A percentile compares a stretch with the other conserved stretches of the same genome.
These are phyloP conservation scores for Tylochromis polylepis DNA, from an alignment of 2,113 vertebrate genomes.

Conservation along the genomic window DNA sequence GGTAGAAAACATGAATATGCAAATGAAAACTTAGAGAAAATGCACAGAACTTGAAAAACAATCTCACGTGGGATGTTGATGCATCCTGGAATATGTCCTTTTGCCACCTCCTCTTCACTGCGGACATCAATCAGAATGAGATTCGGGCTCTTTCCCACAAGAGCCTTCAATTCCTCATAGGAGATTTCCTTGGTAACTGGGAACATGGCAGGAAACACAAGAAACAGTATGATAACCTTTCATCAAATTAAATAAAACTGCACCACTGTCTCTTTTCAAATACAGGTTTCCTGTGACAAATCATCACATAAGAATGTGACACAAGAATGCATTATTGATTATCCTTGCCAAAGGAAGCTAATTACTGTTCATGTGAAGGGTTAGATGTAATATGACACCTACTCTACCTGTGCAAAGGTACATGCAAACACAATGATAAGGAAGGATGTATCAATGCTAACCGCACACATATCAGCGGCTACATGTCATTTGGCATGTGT, in stretches of 20 bases:
- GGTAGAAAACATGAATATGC: neutral
- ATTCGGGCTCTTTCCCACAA: constrained; percentile 43
- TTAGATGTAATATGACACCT: neutral
- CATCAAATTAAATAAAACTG: neutral
- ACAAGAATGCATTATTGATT: neutral
- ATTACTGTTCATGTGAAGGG: neutral
- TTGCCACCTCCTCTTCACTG: constrained; percentile 63
- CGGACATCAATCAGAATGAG: constrained; percentile 75
- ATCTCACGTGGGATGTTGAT: constrained; percentile 72
- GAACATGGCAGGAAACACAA: neutral
- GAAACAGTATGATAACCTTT: neutral
- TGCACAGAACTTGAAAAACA: neutral
- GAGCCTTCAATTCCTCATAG: constrained; percentile 65
- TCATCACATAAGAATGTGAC: neutral
- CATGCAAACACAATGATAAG: neutral
- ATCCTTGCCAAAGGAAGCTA: neutral
- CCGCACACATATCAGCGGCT: neutral
- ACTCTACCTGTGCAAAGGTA: neutral
- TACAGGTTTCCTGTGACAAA: neutral
- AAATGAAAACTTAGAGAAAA: neutral
- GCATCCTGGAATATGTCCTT: constrained; percentile 67
- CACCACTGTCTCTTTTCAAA: neutral
- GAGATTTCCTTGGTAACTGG: constrained; percentile 51
- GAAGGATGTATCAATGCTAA: neutral
- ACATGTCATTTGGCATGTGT: neutral